These are phyloP conservation scores for Drosophila mulleri DNA, from an alignment of 2,888 invertebrate genomes.

Conservation along the genomic window DNA sequence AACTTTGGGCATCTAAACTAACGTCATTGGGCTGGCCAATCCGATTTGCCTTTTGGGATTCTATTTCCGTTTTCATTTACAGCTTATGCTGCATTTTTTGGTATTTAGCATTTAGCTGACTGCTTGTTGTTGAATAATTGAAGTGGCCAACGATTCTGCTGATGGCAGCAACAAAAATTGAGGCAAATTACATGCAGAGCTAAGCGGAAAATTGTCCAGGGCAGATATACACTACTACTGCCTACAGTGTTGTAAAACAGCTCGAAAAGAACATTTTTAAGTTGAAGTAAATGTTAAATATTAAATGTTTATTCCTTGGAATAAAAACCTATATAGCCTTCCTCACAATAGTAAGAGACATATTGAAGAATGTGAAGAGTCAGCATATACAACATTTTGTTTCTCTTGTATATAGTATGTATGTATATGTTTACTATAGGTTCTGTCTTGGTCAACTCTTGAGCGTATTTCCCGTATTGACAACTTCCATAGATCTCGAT, in stretches of 20 bases:
- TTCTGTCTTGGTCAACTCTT: constrained; percentile 9
- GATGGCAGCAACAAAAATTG: constrained; percentile 37
- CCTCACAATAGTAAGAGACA: no score
- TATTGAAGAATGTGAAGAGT: background rate
- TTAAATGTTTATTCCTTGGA: no score
- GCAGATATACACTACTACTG: background rate
- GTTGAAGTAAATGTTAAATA: no score
- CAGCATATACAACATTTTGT: background rate
- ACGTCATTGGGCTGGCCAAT: background rate
- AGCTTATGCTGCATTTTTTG: constrained; percentile 34
- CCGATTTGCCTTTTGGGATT: background rate
- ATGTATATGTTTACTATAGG: background rate
- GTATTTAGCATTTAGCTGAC: constrained; percentile 32
- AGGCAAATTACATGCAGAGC: constrained; percentile 5
- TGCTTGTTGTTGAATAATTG: constrained; percentile 43
- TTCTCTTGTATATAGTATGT: background rate
- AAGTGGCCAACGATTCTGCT: constrained; percentile 33
- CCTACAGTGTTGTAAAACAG: background rate
- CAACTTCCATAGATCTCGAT: constrained; percentile 31
- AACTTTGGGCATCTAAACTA: constrained; percentile 17
- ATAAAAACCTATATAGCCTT: no score
- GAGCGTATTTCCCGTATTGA: constrained; percentile 27
- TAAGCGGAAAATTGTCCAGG: background rate
- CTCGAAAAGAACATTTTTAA: no score
- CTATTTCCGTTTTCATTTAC: constrained; percentile 25